Percentiles rank a stretch among this genome's conserved stretches.
phyloP scores from a whole-genome alignment of 2,888 invertebrate genomes.

The Folsomia candida region DNA sequence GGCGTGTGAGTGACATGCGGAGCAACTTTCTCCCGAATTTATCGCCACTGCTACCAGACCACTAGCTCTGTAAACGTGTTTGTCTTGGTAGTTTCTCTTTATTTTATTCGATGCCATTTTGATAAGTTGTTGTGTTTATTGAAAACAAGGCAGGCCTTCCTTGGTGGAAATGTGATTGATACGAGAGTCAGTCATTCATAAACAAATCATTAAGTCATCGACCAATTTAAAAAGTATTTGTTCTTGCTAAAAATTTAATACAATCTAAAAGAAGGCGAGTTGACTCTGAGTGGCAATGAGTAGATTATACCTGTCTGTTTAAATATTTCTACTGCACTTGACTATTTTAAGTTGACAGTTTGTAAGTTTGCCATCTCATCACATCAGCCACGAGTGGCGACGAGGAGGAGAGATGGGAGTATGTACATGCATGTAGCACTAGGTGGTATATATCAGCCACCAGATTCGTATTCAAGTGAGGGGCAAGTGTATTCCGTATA shows the following conservation, averaged over 20 bases:
- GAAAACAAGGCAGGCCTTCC: too few relatives aligned
- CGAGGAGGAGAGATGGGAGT: too few relatives aligned
- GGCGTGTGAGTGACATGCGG: conserved; percentile 47
- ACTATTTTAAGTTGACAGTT: conserved; percentile 14
- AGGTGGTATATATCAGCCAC: not conserved
- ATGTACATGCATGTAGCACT: not conserved
- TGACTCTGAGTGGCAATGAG: conserved; percentile 7
- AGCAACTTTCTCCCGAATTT: conserved; percentile 21
- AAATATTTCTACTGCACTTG: conserved; percentile 20
- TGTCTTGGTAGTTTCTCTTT: too few relatives aligned
- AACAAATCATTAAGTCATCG: not conserved
- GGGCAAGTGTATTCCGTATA: not conserved
- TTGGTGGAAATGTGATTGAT: too few relatives aligned
- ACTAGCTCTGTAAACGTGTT: too few relatives aligned
- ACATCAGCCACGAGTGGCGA: too few relatives aligned
- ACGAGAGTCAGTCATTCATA: too few relatives aligned
- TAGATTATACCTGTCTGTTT: conserved; percentile 15
- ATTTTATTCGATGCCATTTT: too few relatives aligned
- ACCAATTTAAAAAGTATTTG: not conserved
- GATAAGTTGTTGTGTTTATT: too few relatives aligned
- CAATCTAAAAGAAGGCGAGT: not conserved
- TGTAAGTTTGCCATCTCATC: conserved; percentile 9
- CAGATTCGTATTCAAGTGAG: not conserved
- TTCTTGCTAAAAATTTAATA: not conserved
- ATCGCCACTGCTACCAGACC: too few relatives aligned